Evolutionary conservation across 2,113 vertebrate species (phyloP).

Genomic region (Brachyhypopomus gauderio): DNA sequence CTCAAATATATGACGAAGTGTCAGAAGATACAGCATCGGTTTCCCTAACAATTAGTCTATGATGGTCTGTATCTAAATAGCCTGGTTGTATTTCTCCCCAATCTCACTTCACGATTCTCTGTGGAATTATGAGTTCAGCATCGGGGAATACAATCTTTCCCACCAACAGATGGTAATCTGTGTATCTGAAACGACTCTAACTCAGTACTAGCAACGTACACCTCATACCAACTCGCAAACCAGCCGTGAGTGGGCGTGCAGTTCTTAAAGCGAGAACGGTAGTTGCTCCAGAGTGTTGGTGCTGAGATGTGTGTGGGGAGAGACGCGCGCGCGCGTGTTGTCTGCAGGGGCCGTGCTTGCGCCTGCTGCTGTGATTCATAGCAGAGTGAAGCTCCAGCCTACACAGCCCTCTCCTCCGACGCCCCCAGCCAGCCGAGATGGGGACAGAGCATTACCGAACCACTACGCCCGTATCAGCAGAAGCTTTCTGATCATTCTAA

Average conservation of each 20-base stretch:
- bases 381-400: conserved; percentile 47
- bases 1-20: neutral
- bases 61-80: neutral
- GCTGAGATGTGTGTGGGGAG: conserved; percentile 43
- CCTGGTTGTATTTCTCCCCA: conserved; percentile 3
- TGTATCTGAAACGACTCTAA: neutral
- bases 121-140: neutral
- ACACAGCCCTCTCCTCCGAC: conserved; percentile 43
- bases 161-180: conserved; percentile 7
- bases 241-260: conserved; percentile 43
- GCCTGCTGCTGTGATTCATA: conserved; percentile 55
- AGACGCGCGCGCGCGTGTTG: conserved; percentile 38
- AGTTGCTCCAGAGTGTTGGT: conserved; percentile 46
- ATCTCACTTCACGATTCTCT: conserved; percentile 7
- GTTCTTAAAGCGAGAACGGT: conserved; percentile 33
- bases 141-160: neutral
- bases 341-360: conserved; percentile 46
- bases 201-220: conserved; percentile 14
- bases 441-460: conserved; percentile 25
- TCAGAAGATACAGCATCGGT: neutral
- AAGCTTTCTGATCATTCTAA: conserved; percentile 30
- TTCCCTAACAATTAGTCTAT: conserved; percentile 2
- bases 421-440: conserved; percentile 41
- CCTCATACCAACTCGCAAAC: conserved; percentile 31
- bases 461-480: conserved; percentile 4